Evolutionary conservation across 2,797 vertebrate genomes (phyloP).

Genomic region (Bryconaethiops microstoma): DNA sequence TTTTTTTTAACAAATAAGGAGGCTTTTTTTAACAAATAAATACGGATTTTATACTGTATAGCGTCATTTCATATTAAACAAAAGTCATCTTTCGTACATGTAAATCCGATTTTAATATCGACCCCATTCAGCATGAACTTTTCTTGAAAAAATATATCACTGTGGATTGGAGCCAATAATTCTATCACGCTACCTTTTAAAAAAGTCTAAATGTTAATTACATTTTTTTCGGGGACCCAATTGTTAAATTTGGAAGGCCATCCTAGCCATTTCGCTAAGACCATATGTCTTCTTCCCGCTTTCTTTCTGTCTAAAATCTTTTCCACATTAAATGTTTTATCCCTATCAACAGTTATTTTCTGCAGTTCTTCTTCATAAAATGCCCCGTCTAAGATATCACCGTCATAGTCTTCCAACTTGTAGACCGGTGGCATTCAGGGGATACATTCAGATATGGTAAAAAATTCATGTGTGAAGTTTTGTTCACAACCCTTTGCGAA

Average conservation of each 20-base stretch:
- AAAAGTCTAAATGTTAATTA: too few species aligned
- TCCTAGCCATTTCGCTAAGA: constrained; percentile 27
- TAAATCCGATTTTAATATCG: background rate
- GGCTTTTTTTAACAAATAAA: background rate
- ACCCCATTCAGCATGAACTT: background rate
- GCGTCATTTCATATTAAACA: too few species aligned
- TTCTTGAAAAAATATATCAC: too few species aligned
- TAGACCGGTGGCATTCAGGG: too few species aligned
- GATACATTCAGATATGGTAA: too few species aligned
- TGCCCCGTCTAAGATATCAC: too few species aligned
- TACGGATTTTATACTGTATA: too few species aligned
- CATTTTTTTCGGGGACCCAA: constrained; percentile 8
- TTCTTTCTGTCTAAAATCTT: constrained; percentile 5
- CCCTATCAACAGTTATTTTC: background rate
- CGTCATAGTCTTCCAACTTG: too few species aligned
- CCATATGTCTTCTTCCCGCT: background rate
- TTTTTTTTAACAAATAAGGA: background rate
- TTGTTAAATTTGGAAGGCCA: constrained; percentile 26
- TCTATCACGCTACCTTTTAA: background rate
- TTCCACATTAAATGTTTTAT: constrained; percentile 25
- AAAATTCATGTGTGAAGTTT: too few species aligned
- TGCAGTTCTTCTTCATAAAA: constrained; percentile 29
- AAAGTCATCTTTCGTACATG: background rate
- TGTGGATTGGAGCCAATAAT: background rate
- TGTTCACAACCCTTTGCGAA: too few species aligned